Conservation (phyloP, 2,113 vertebrate species). For the Setophaga petechia region DNA sequence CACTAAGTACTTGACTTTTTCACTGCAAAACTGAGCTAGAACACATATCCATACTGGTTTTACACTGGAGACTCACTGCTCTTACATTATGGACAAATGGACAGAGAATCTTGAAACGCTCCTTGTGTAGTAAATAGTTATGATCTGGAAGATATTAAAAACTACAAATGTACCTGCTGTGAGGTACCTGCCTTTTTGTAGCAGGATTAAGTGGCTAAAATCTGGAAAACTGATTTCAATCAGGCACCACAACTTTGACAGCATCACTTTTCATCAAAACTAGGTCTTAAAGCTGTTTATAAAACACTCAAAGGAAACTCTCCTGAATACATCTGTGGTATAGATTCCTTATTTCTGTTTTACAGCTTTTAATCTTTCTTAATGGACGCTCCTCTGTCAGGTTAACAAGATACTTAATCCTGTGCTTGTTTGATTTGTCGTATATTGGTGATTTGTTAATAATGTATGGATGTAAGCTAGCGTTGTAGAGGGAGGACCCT, state of each 20-base stretch:
- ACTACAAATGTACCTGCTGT: not conserved
- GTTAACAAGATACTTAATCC: too few relatives aligned
- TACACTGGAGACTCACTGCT: not conserved
- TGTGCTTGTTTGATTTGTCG: too few relatives aligned
- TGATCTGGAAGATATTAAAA: not conserved
- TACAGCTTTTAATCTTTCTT: too few relatives aligned
- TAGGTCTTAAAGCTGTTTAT: not conserved
- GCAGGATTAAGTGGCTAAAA: not conserved
- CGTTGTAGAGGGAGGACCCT: too few relatives aligned
- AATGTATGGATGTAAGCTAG: too few relatives aligned
- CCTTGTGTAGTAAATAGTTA: not conserved
- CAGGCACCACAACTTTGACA: not conserved
- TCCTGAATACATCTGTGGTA: not conserved
- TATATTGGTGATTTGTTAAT: too few relatives aligned
- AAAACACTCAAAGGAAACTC: not conserved
- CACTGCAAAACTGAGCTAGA: not conserved
- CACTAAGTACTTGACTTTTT: not conserved
- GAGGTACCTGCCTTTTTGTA: not conserved
- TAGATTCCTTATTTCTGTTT: not conserved
- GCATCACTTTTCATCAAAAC: not conserved
- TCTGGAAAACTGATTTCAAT: not conserved
- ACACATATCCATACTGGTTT: not conserved
- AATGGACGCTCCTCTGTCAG: too few relatives aligned
- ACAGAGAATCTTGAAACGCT: not conserved
- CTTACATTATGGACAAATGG: not conserved